phyloP scores from a whole-genome alignment of 2,113 vertebrate species.

The Aspidoscelis tigris region DNA sequence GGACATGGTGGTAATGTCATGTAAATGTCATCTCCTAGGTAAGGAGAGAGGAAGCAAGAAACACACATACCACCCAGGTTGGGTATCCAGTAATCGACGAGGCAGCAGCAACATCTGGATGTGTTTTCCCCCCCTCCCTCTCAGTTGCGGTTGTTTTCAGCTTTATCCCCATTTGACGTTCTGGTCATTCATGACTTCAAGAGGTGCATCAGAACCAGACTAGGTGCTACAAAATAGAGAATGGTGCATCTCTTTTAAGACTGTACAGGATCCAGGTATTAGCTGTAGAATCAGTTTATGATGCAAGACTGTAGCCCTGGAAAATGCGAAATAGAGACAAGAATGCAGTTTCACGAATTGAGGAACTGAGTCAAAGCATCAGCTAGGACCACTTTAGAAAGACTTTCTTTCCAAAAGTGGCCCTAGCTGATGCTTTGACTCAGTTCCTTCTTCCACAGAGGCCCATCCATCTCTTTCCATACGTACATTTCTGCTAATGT shows the following conservation, averaged over 20 bases:
- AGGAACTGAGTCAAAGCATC: neutral
- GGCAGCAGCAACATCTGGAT: slow-evolving; percentile 63
- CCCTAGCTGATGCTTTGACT: neutral
- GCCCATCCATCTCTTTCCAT: neutral
- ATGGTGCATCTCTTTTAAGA: no score
- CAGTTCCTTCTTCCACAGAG: neutral
- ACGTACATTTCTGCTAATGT: neutral
- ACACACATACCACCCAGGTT: slow-evolving; percentile 46
- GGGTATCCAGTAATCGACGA: slow-evolving; percentile 54
- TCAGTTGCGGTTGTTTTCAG: neutral
- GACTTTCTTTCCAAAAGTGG: neutral
- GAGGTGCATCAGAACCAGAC: neutral
- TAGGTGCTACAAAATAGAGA: no score
- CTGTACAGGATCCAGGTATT: no score
- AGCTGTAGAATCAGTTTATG: no score
- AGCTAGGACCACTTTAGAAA: neutral
- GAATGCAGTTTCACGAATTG: no score
- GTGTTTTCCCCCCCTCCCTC: slow-evolving; percentile 60
- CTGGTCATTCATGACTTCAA: neutral
- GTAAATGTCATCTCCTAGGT: slow-evolving; percentile 66
- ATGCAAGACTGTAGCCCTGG: no score
- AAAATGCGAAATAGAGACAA: no score
- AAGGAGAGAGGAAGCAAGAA: slow-evolving; percentile 44
- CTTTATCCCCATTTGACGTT: slow-evolving; percentile 7
- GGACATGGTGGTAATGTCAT: slow-evolving; percentile 7